A percentile compares a stretch with the other conserved stretches of the same genome.
phyloP scores from a whole-genome alignment of 2,797 vertebrate species.

The Syngnathus rostellatus region DNA sequence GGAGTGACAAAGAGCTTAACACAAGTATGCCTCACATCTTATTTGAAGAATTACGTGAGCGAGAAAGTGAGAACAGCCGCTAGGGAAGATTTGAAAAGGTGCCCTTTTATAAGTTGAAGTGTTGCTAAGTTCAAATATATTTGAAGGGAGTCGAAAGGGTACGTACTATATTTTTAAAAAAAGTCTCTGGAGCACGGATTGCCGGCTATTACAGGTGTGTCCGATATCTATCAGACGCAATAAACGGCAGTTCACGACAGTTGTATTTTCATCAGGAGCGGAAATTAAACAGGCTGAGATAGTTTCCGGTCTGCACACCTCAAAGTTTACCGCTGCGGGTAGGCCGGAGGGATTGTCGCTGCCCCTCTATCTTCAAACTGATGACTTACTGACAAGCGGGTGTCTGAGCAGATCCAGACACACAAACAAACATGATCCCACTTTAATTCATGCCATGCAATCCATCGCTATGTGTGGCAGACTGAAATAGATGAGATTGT shows the following conservation, averaged over 20 bases:
- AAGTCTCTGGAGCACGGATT: neutral
- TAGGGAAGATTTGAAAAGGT: neutral
- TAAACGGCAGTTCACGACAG: neutral
- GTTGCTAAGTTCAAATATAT: neutral
- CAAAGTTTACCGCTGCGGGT: slow-evolving; percentile 12
- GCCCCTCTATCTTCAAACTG: slow-evolving; percentile 21
- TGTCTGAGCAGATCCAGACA: slow-evolving; percentile 24
- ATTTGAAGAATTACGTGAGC: neutral
- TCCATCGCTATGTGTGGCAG: neutral
- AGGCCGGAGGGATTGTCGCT: slow-evolving; percentile 20
- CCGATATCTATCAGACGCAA: neutral
- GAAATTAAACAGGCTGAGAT: neutral
- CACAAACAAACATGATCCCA: slow-evolving; percentile 10
- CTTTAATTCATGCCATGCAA: neutral
- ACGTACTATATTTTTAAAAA: neutral
- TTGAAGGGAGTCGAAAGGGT: neutral
- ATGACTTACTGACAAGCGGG: slow-evolving; percentile 50
- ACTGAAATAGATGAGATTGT: slow-evolving; percentile 1
- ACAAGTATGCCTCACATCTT: neutral
- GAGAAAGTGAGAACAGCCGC: neutral
- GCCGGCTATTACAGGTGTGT: neutral
- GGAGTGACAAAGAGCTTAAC: neutral
- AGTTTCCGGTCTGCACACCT: neutral
- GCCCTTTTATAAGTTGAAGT: neutral
- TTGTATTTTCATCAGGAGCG: neutral